Evolutionary conservation across 2,888 invertebrate species (phyloP), one percentile per base, ranked within the genome.

Genomic region (Galerucella pusilla): DNA sequence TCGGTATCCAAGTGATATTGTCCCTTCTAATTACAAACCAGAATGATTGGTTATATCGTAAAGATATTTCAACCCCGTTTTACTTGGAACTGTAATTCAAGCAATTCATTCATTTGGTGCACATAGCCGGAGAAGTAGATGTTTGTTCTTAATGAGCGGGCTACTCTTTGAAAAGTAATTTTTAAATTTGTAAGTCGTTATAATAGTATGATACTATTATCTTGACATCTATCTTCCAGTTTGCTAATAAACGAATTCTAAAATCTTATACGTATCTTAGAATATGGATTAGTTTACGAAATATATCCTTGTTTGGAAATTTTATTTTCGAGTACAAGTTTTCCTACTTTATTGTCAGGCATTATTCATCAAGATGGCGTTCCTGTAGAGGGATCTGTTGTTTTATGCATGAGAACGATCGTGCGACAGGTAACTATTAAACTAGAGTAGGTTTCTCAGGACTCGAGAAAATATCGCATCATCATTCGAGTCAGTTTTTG

Each of bases 371-470:
- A 78, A 77, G 77, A 76, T 78, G 73, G 77, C 79, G 75, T 74
- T 76, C 75, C 77, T 78, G 76, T 71, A 68, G 77, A 77, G 76
- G 77, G 77, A 75, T 77, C 77, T 75, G 69, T 77, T 80, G 79
- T 79, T 77, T 80, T 80, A 80, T 80, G 79, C 80, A 80, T 80
- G 75, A 78, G 77, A 74, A 75, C 74, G 75, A 75, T 67, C 73
- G 76, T 61, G 77, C 77, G 80, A 79, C 79, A 80, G 79, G 80
- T 80, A 80, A 80, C 80, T 80, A 78, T 79, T 75, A 76, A 78
- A 75, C 80, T 79, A 78, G 76, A 75, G 70, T 74, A 71, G 75
- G 77, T 77, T 75, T 75, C 63, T 64, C 52, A 77, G 73, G 72
- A 69, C 70, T 64, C 71, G 71, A 54, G 65, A 60, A 71, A 54